Evolutionary conservation across 2,888 invertebrate genomes (phyloP).

Genomic region (Caenorhabditis sp.): DNA sequence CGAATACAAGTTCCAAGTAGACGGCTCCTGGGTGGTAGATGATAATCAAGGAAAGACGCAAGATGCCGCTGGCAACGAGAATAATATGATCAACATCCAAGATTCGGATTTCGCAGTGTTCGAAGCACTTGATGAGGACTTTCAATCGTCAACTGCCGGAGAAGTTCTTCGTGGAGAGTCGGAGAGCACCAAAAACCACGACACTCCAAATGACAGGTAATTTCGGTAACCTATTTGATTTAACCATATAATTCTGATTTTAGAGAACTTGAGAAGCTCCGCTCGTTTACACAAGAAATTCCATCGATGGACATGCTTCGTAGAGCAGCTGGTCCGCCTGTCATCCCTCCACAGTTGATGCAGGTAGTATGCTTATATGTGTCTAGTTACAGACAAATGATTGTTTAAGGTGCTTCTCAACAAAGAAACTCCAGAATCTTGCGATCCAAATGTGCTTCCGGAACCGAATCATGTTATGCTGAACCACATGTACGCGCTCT

Average conservation of each 20-base stretch:
- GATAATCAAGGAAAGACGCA: constrained; percentile 71
- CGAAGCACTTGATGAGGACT: constrained; percentile 83
- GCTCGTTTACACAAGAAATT: constrained; percentile 87
- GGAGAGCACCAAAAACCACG: constrained; percentile 65
- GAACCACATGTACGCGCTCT: constrained; percentile 98
- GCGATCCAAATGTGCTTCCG: constrained; percentile 97
- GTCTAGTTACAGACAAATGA: background rate
- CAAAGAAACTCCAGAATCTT: constrained; percentile 97
- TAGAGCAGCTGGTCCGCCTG: constrained; percentile 94
- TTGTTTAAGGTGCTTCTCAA: constrained; percentile 91
- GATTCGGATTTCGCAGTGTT: constrained; percentile 95
- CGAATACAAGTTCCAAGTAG: constrained; percentile 83
- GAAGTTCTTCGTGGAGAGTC: constrained; percentile 77
- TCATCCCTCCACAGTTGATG: constrained; percentile 96
- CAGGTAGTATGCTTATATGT: constrained; percentile 86
- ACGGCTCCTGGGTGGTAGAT: constrained; percentile 83
- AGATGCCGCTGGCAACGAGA: constrained; percentile 89
- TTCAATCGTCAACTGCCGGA: constrained; percentile 81
- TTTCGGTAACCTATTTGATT: background rate
- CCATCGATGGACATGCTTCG: constrained; percentile 95
- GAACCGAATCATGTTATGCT: constrained; percentile 99
- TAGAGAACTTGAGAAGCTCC: constrained; percentile 81
- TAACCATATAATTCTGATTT: background rate
- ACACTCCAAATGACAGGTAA: constrained; percentile 82
- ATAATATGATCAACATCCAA: constrained; percentile 94